Conservation (phyloP, 2,888 invertebrate species). For the Ctena decussata region DNA sequence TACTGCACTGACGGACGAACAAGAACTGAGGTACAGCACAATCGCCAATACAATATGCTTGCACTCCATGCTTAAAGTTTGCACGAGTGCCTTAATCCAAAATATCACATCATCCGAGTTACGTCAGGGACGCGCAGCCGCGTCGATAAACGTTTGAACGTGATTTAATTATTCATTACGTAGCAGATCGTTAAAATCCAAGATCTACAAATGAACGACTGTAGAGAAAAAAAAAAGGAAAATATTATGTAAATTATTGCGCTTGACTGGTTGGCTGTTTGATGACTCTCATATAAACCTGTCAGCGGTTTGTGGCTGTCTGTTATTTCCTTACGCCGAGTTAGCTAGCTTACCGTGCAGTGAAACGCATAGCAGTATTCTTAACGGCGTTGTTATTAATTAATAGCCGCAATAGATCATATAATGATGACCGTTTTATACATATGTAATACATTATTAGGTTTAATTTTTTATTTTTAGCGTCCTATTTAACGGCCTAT, state of each 20-base stretch:
- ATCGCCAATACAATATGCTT: neutral
- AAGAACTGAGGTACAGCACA: neutral
- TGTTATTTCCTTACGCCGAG: neutral
- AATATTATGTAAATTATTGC: neutral
- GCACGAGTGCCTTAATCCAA: neutral
- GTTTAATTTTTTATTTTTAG: too few relatives aligned
- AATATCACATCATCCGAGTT: neutral
- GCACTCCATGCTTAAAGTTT: neutral
- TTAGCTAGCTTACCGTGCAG: neutral
- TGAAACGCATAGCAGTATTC: too few relatives aligned
- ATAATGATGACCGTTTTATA: too few relatives aligned
- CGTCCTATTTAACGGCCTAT: too few relatives aligned
- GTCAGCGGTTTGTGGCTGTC: neutral
- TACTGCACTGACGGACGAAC: slow-evolving; percentile 24
- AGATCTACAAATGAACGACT: neutral
- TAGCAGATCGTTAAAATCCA: neutral
- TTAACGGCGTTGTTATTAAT: too few relatives aligned
- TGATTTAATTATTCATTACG: slow-evolving; percentile 3
- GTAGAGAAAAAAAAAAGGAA: neutral
- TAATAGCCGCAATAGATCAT: too few relatives aligned
- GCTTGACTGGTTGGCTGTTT: slow-evolving; percentile 1
- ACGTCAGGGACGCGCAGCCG: slow-evolving; percentile 9
- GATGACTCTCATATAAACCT: neutral
- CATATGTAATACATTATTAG: too few relatives aligned
- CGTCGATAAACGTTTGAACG: neutral